Conservation (phyloP, 2,113 vertebrate species). For the Corythoichthys intestinalis region DNA sequence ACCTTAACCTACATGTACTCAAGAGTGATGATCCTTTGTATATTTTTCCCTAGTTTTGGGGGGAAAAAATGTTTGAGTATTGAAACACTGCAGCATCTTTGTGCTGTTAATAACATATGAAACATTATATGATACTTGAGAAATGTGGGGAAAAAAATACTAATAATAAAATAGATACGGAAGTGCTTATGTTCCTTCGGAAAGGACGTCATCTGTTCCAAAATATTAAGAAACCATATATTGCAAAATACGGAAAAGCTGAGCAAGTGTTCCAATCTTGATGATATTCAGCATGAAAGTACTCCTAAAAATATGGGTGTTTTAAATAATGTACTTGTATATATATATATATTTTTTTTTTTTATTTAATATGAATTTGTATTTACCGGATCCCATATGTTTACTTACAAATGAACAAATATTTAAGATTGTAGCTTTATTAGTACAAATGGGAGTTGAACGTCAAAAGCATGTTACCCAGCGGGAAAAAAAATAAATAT, state of each 20-base stretch:
- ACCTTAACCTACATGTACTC: conserved; percentile 79
- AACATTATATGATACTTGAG: conserved; percentile 5
- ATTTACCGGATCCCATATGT: too few species aligned
- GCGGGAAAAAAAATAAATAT: too few species aligned
- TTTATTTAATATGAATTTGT: too few species aligned
- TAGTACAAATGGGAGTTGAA: too few species aligned
- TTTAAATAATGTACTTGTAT: background rate
- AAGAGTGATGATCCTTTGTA: conserved; percentile 74
- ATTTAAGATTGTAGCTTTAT: too few species aligned
- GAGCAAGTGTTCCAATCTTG: background rate
- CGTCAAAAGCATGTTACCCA: too few species aligned
- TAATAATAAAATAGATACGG: background rate
- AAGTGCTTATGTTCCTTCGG: background rate
- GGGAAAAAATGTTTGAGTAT: conserved; percentile 53
- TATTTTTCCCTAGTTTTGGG: conserved; percentile 58
- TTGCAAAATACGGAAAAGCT: background rate
- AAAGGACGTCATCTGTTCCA: background rate
- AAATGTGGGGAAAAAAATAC: background rate
- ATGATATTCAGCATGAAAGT: background rate
- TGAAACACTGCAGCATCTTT: conserved; percentile 31
- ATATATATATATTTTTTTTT: too few species aligned
- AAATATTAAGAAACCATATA: background rate
- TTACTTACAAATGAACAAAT: too few species aligned
- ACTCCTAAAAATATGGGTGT: too few species aligned
- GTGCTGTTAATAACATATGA: conserved; percentile 14